phyloP scores from a whole-genome alignment of 2,888 invertebrate genomes.

The Homarus gammarus region DNA sequence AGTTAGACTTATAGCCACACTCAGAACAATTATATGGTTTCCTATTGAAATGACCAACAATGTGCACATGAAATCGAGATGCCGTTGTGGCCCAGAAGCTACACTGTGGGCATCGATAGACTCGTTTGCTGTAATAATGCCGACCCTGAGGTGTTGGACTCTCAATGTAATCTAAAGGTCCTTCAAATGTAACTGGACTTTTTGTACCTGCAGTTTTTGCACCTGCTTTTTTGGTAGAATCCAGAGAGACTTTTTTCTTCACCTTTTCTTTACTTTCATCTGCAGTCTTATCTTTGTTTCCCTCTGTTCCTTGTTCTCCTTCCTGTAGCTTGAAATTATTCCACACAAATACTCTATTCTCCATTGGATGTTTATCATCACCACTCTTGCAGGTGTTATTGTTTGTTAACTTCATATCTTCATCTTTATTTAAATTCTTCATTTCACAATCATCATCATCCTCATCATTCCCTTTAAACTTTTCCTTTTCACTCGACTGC shows the following conservation, averaged over 20 bases:
- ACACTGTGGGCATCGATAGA: slow-evolving; percentile 95
- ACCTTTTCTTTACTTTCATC: slow-evolving; percentile 17
- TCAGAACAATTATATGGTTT: slow-evolving; percentile 97
- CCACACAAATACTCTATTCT: slow-evolving; percentile 88
- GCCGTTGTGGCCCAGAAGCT: slow-evolving; percentile 95
- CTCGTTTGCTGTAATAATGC: slow-evolving; percentile 81
- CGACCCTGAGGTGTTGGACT: slow-evolving; percentile 55
- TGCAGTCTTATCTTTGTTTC: slow-evolving; percentile 20
- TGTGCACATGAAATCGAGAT: slow-evolving; percentile 94
- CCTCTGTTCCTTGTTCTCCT: slow-evolving; percentile 26
- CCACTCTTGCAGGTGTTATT: slow-evolving; percentile 77
- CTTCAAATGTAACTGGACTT: slow-evolving; percentile 35
- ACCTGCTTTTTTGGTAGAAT: background rate
- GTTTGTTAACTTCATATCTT: background rate
- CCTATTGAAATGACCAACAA: slow-evolving; percentile 92
- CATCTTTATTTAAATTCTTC: background rate
- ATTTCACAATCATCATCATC: slow-evolving; percentile 8
- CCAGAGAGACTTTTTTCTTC: slow-evolving; percentile 13
- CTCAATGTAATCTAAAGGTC: slow-evolving; percentile 77
- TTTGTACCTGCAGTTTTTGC: slow-evolving; percentile 29
- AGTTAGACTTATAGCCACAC: slow-evolving; percentile 95
- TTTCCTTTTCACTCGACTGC: slow-evolving; percentile 78
- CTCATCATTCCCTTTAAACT: slow-evolving; percentile 58
- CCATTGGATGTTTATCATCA: slow-evolving; percentile 85
- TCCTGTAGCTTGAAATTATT: slow-evolving; percentile 82